Conservation (phyloP, 30 jellyfish, hydroid and myxozoan species). For the Aurelia sp. region DNA sequence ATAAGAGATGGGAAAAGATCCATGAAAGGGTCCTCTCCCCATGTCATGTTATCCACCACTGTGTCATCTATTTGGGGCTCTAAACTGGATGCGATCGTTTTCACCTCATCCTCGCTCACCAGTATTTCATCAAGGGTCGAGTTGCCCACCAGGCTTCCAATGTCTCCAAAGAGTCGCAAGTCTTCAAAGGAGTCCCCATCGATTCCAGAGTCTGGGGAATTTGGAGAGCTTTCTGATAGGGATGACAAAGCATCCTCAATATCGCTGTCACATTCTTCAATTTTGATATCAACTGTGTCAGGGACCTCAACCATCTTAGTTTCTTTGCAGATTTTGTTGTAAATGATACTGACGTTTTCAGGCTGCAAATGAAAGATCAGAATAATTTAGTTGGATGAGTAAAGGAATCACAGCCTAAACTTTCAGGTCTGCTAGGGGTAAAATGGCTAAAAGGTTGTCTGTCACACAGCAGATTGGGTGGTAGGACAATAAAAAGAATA, state of each 20-base stretch:
- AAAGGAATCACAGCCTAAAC: background rate
- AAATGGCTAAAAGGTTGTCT: too few species aligned
- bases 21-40: constrained; percentile 86
- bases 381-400: background rate
- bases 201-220: constrained; percentile 88
- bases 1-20: constrained; percentile 93
- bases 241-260: constrained; percentile 88
- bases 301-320: constrained; percentile 59
- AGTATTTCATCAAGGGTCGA: constrained; percentile 90
- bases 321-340: constrained; percentile 39
- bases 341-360: constrained; percentile 66
- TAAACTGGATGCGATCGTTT: constrained; percentile 56
- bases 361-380: constrained; percentile 30
- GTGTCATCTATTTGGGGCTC: constrained; percentile 64
- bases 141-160: constrained; percentile 99
- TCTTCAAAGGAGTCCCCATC: constrained; percentile 77
- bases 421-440: background rate
- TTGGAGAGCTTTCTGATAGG: constrained; percentile 88
- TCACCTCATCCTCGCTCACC: constrained; percentile 57
- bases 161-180: constrained; percentile 83
- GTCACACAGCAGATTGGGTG: too few species aligned
- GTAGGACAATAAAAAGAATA: too few species aligned
- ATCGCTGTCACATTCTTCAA: constrained; percentile 92
- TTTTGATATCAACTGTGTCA: constrained; percentile 74
- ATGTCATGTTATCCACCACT: constrained; percentile 62